Evolutionary conservation across 2,888 invertebrate species (phyloP).

Genomic region (Phytoseiulus persimilis): DNA sequence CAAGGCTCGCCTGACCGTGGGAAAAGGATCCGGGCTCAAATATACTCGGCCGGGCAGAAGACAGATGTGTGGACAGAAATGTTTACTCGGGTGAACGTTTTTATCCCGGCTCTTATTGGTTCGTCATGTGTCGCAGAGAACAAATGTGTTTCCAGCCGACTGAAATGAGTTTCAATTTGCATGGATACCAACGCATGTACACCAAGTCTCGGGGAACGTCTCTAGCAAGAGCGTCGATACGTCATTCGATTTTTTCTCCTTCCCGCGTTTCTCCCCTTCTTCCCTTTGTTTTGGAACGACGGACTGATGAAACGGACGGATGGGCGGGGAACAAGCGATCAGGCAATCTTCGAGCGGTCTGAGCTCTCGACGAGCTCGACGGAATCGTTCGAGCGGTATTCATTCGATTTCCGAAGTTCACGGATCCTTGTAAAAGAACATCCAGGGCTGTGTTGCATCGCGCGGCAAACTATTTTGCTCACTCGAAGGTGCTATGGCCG

Average conservation of each 20-base stretch:
- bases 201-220: not conserved
- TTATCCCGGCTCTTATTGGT: not conserved
- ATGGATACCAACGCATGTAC: not conserved
- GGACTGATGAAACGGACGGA: too few relatives aligned
- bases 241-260: not conserved
- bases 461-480: too few relatives aligned
- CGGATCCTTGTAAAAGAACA: too few relatives aligned
- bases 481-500: too few relatives aligned
- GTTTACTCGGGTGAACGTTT: not conserved
- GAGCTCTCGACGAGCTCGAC: too few relatives aligned
- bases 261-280: not conserved
- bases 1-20: not conserved
- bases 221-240: not conserved
- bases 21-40: not conserved
- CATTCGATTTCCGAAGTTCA: too few relatives aligned
- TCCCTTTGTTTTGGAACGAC: not conserved
- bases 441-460: too few relatives aligned
- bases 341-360: too few relatives aligned
- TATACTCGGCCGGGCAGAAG: not conserved
- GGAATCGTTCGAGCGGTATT: too few relatives aligned
- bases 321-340: too few relatives aligned
- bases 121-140: not conserved
- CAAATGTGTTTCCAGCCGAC: not conserved
- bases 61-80: not conserved
- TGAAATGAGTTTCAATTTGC: not conserved